A percentile compares a stretch with the other conserved stretches of the same genome.
These are phyloP conservation scores for Agrilus cyanescens DNA, from an alignment of 2,888 invertebrate genomes.

Conservation along the genomic window DNA sequence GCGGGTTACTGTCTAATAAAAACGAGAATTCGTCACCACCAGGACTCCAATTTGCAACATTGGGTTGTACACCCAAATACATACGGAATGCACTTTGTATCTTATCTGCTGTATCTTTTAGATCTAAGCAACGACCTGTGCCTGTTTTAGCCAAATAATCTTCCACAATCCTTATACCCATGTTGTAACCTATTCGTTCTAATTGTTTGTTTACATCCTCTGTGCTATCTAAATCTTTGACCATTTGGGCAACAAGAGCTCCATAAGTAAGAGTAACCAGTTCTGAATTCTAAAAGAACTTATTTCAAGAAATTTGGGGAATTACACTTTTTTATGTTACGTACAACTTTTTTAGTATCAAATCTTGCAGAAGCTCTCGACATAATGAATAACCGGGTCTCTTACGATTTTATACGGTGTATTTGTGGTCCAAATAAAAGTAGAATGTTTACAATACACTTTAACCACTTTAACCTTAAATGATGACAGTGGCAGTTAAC, in stretches of 20 bases:
- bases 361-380: conserved; percentile 57
- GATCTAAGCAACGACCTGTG: conserved; percentile 83
- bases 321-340: conserved; percentile 21
- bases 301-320: conserved; percentile 3
- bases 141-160: conserved; percentile 91
- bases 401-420: too few species aligned
- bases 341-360: conserved; percentile 69
- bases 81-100: conserved; percentile 72
- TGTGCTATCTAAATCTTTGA: conserved; percentile 91
- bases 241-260: conserved; percentile 89
- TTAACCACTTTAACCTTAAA: too few species aligned
- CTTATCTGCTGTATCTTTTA: conserved; percentile 94
- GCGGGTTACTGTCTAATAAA: conserved; percentile 86
- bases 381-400: conserved; percentile 34
- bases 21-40: conserved; percentile 95
- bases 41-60: conserved; percentile 88
- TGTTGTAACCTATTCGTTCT: conserved; percentile 93
- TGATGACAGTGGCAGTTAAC: too few species aligned
- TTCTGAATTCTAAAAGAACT: conserved; percentile 74
- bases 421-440: too few species aligned
- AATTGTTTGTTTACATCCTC: conserved; percentile 97
- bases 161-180: conserved; percentile 94
- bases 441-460: too few species aligned
- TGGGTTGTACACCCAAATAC: conserved; percentile 85
- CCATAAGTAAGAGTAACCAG: conserved; percentile 96